Evolutionary conservation across 2,888 invertebrate species (phyloP), one percentile per base, ranked within the genome.

Genomic region (Opisthograptis luteolata): DNA sequence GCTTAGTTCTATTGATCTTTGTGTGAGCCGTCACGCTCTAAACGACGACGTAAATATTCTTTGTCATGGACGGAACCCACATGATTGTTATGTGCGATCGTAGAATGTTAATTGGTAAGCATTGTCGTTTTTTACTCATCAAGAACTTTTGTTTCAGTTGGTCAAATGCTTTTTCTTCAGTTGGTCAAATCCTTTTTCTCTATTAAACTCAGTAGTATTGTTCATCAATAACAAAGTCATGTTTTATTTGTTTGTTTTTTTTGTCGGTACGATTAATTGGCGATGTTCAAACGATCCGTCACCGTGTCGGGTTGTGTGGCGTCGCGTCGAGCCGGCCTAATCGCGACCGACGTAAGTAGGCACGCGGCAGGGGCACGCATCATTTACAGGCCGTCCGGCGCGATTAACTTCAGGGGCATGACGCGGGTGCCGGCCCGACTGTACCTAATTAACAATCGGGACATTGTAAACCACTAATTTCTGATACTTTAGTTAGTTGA

Each of bases 321-420:
- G 25, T 30, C 31, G 25, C 14, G 27, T 27, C 36, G 45, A 5
- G 9, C 20, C 69, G 44, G 70, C 76, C 73, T 88, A 86, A 87
- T 87, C 79, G 78, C 70, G 61, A 66, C 68, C 68, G 87, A 87
- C 89, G 76, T 87, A 61, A 83, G 79, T 75, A 78, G 71, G 70
- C 74, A 68, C 73, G 68, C 70, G 68, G 76, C 66, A 77, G 78
- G 66, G 68, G 80, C 79, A 84, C 84, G 86, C 86, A 84, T 87
- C 87, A 85, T 84, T 86, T 84, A 80, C 78, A 79, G 77, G 65
- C 74, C 79, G 86, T 86, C 87, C 61, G 80, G 60, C 58, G 60
- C 76, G 79, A 84, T 87, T 82, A 86, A 65, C 74, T 73, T 62
- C 69, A 70, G 71, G 66, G 60, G 73, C 66, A 62, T 82, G 85